Evolutionary conservation across 2,888 invertebrate genomes (phyloP), one percentile per base, ranked within the genome.

Genomic region (Phragmatobia fuliginosa): DNA sequence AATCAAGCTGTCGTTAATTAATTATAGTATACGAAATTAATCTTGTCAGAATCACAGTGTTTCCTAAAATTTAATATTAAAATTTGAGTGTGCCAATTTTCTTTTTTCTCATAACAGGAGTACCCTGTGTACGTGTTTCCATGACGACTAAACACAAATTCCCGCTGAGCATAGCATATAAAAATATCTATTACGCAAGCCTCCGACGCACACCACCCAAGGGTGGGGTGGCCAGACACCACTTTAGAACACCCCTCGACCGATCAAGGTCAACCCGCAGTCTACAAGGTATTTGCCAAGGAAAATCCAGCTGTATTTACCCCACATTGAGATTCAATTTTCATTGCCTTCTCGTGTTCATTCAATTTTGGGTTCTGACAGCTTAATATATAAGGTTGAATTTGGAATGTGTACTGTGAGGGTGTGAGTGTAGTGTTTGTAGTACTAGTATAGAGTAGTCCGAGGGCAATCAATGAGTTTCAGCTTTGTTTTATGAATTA

Each of bases 121-220:
- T n/a, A 59, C 64, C 38, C 36, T 38, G 65, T 67, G 62, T 58
- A 62, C 21, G 63, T 75, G 85, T 87, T 79, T 60, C 83, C 76
- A 84, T 84, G 84, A 76, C 84, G 73, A 86, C 85, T 79, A 72
- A 81, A 82, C 86, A 76, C 82, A 86, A 82, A 82, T 84, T 84
- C 79, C 80, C 74, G 74, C 77, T 77, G 82, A 80, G 75, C 78
- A 77, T 78, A 76, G 77, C 81, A 85, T 85, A 87, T 91, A 91
- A 91, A 93, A 92, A 92, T 92, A 92, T 90, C 90, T 90, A 90
- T 92, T 93, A 93, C 93, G 91, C 88, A 92, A 91, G 85, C 86
- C 86, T 86, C 82, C 90, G 87, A 88, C 91, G 89, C 92, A 88
- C 86, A 87, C 87, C 79, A 71, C 70, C 75, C 74, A 76, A 78